Percentiles rank a stretch among this genome's conserved stretches.
Evolutionary conservation across 2,888 invertebrate species (phyloP).

Genomic region (Tipula confusa): DNA sequence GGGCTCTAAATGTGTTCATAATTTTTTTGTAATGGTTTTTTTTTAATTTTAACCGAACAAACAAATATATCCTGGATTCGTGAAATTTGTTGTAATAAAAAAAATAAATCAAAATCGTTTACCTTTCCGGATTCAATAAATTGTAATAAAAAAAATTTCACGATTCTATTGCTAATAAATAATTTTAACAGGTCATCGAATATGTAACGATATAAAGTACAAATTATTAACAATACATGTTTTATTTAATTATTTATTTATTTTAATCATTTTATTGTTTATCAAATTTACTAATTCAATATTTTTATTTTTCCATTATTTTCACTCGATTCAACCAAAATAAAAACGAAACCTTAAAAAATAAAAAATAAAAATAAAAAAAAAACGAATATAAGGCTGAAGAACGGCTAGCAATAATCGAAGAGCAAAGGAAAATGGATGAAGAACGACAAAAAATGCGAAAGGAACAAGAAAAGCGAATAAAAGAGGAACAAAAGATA

Average conservation of each 20-base stretch:
- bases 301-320: constrained; percentile 30
- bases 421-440: constrained; percentile 93
- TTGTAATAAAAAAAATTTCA: background rate
- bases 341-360: too few species aligned
- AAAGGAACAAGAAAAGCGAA: constrained; percentile 87
- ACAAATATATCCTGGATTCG: background rate
- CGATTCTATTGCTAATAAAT: background rate
- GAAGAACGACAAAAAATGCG: constrained; percentile 90
- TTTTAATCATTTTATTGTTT: background rate
- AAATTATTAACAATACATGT: constrained; percentile 12
- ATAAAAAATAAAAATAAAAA: background rate
- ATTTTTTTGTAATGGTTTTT: background rate
- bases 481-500: constrained; percentile 94
- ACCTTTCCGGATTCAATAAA: background rate
- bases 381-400: constrained; percentile 66
- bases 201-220: background rate
- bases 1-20: constrained; percentile 8
- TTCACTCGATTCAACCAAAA: background rate
- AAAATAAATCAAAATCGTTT: background rate
- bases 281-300: constrained; percentile 7
- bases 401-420: constrained; percentile 92
- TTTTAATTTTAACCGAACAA: background rate
- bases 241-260: background rate
- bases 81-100: background rate
- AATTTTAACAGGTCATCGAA: constrained; percentile 12